phyloP scores from a whole-genome alignment of 2,113 vertebrate genomes.

The Platanista minor region DNA sequence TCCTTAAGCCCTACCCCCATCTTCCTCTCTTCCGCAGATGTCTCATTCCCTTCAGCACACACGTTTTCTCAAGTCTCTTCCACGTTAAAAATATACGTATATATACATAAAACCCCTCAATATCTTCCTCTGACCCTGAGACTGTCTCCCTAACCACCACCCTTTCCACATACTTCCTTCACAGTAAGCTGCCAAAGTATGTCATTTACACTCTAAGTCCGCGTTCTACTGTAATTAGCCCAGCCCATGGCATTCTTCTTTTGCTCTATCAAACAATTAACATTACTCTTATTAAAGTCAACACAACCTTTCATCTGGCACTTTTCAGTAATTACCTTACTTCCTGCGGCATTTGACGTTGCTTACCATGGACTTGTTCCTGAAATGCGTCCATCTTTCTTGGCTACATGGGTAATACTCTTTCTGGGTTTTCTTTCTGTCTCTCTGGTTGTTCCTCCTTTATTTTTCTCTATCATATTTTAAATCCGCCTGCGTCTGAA shows the following conservation, averaged over 20 bases:
- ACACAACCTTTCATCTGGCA: neutral
- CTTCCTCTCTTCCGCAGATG: neutral
- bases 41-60: neutral
- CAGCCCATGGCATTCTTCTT: neutral
- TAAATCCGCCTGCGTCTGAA: neutral
- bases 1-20: neutral
- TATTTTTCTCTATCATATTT: neutral
- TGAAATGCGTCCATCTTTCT: neutral
- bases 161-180: neutral
- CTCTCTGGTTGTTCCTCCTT: neutral
- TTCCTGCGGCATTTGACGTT: neutral
- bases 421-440: neutral
- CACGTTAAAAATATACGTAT: neutral
- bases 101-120: neutral
- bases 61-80: neutral
- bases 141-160: neutral
- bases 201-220: neutral
- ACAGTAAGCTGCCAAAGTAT: neutral
- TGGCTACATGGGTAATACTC: neutral
- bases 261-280: neutral
- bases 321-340: neutral
- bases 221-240: neutral
- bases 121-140: neutral
- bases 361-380: neutral
- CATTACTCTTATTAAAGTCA: neutral